Conservation (phyloP, 2,113 vertebrate genomes). For the Asarcornis scutulata region DNA sequence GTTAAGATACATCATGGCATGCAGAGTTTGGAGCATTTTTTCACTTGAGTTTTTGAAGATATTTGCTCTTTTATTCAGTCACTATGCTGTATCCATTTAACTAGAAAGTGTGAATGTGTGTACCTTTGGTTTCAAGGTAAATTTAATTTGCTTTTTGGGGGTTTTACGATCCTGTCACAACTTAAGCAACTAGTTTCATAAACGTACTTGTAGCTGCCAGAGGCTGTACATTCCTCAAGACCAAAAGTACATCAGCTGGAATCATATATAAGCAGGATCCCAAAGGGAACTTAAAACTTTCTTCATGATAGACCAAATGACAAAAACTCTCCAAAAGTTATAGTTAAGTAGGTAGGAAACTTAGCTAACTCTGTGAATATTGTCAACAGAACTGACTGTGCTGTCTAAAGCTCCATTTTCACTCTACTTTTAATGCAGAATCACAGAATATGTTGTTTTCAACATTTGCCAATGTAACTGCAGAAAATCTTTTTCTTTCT, state of each 20-base stretch:
- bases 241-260: conserved; percentile 40
- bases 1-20: background rate
- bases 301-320: background rate
- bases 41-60: background rate
- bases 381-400: conserved; percentile 11
- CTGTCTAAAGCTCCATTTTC: background rate
- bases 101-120: background rate
- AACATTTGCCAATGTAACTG: background rate
- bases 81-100: background rate
- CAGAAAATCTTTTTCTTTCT: background rate
- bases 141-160: conserved; percentile 9
- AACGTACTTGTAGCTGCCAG: conserved; percentile 35
- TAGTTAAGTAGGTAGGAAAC: background rate
- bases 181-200: conserved; percentile 3
- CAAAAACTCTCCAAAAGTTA: conserved; percentile 14
- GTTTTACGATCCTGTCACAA: conserved; percentile 14
- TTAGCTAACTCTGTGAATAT: background rate
- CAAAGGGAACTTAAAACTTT: conserved; percentile 58
- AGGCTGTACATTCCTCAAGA: background rate
- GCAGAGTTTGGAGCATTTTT: background rate
- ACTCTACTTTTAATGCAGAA: background rate
- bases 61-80: background rate
- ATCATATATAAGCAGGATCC: conserved; percentile 1
- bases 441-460: background rate
- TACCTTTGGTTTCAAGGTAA: background rate